Conservation (phyloP, 2,113 vertebrate genomes). For the Alces alces region DNA sequence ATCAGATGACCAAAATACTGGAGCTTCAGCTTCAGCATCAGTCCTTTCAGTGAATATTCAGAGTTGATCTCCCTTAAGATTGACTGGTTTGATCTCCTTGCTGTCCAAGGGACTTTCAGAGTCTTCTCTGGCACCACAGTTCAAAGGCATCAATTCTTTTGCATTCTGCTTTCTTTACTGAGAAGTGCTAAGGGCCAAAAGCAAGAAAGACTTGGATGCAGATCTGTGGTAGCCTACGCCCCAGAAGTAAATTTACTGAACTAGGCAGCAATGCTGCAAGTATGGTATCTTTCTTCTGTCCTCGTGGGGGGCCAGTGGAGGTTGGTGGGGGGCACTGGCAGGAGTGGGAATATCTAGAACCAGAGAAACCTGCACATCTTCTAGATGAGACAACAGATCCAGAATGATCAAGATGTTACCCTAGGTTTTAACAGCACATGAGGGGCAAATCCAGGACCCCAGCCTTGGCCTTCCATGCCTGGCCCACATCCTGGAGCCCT, state of each 20-base stretch:
- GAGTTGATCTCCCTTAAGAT: not conserved
- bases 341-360: not conserved
- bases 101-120: not conserved
- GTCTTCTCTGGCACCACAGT: not conserved
- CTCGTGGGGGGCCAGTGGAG: accelerated
- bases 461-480: not conserved
- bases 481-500: not conserved
- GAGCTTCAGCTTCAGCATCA: not conserved
- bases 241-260: accelerated
- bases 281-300: not conserved
- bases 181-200: not conserved
- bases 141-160: not conserved
- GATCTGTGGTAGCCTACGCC: not conserved
- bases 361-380: not conserved
- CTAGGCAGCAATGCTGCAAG: accelerated
- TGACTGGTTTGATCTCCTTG: not conserved
- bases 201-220: not conserved
- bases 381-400: not conserved
- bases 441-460: not conserved
- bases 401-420: not conserved
- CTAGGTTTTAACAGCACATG: not conserved
- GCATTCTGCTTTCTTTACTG: not conserved
- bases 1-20: not conserved
- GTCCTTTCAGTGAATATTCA: not conserved
- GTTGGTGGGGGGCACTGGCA: accelerated